Base-by-base conservation (phyloP, 2,888 invertebrate species). In the Lomographa bimaculata region DNA sequence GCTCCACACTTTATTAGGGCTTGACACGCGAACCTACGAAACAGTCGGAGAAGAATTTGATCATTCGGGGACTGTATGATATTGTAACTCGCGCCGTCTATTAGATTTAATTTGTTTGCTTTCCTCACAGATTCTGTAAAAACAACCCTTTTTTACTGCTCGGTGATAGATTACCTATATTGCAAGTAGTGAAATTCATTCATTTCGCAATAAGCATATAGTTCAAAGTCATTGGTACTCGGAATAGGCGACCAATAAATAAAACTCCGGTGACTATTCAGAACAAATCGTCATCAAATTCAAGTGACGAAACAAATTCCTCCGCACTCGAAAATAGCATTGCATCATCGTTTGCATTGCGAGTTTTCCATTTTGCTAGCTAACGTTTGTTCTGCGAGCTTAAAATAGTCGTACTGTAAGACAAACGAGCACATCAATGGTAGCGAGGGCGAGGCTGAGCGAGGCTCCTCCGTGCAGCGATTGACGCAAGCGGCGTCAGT, bases 401-500 rank as follows among this genome's bases (percentile, higher is more conserved):
- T 51, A 60, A 74, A 75, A 74, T 78, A 75, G 69, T 60, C 35
- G 55, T 59, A 54, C 58, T 46, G 64, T 68, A 65, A 67, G 61
- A 63, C 60, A 63, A 68, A 68, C 53, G 62, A 64, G 61, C 57
- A 64, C 62, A 74, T 74, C 71, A 73, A 75, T 76, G 71, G 64
- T 53, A 56, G 57, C 60, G 59, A 57, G 57, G 58, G 58, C 62
- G 64, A 39, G 37, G 35, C 21, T 27, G 54, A 44, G 53, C 39
- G 44, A 38, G 30, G 37, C 52, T 55, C 37, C 45, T 40, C 45
- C 47, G 45, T 47, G 50, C 70, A 67, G 64, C 76, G 77, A 79
- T 83, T 83, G 86, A 85, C 86, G 86, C 82, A 81, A 81, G 77
- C 72, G 42, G 64, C 79, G 72, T 77, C 78, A 72, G 78, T 79